Conservation (phyloP, 2,113 vertebrate genomes). For the Raja brachyura region DNA sequence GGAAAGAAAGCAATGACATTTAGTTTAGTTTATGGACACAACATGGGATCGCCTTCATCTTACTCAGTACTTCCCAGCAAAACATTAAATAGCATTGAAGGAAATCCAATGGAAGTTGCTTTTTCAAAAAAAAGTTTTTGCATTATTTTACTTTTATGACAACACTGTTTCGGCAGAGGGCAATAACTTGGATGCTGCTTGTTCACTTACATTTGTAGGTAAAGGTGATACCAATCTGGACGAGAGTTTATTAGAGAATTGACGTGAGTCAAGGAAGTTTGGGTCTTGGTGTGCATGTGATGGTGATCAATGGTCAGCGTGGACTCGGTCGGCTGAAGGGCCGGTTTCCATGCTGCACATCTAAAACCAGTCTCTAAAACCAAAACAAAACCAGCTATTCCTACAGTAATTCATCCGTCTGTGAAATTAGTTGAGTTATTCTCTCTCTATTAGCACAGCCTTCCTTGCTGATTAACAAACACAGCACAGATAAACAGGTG, state of each 20-base stretch:
- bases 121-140: not conserved
- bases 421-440: no score
- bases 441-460: no score
- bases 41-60: no score
- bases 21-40: no score
- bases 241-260: not conserved
- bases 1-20: not conserved
- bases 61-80: not conserved
- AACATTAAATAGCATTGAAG: not conserved
- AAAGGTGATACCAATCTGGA: not conserved
- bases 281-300: not conserved
- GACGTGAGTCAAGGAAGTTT: not conserved
- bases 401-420: no score
- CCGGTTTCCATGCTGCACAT: no score
- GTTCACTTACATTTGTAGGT: not conserved
- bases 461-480: no score
- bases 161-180: not conserved
- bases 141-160: constrained; percentile 3
- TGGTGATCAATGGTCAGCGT: no score
- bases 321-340: no score
- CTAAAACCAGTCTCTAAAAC: no score
- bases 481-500: no score
- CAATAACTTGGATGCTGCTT: not conserved
- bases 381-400: no score
- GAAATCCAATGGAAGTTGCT: not conserved